Evolutionary conservation across 2,113 vertebrate genomes (phyloP).

Genomic region (Chloebia gouldiae): DNA sequence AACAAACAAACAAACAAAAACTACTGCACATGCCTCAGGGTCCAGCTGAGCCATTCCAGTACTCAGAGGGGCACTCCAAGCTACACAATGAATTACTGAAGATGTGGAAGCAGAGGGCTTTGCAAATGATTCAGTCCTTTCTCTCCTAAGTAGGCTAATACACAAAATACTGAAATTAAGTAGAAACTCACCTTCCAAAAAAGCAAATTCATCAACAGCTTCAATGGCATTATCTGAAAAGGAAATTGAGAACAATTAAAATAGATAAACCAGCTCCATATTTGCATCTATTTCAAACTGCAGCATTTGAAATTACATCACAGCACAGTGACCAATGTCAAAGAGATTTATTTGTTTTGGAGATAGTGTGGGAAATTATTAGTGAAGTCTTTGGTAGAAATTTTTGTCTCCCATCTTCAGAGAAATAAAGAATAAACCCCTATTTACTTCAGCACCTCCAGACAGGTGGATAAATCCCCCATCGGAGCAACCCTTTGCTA

Average conservation of each 20-base stretch:
- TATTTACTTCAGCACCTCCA: not conserved
- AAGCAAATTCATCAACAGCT: conserved; percentile 94
- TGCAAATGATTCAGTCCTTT: not conserved
- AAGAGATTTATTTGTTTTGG: not conserved
- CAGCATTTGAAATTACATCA: not conserved
- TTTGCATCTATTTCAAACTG: not conserved
- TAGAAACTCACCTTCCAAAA: conserved; percentile 88
- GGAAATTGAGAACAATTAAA: not conserved
- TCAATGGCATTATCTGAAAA: conserved; percentile 92
- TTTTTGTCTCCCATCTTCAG: not conserved
- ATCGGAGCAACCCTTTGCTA: not conserved
- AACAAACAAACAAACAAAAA: not conserved
- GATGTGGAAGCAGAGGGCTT: not conserved
- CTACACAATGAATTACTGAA: not conserved
- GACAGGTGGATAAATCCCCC: not conserved
- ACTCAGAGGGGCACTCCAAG: not conserved
- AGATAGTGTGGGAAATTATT: not conserved
- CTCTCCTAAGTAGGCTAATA: not conserved
- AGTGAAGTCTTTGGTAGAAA: not conserved
- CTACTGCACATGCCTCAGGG: rapidly evolving
- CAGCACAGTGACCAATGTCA: not conserved
- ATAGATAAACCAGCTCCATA: rapidly evolving
- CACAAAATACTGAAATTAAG: not conserved
- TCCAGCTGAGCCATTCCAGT: not conserved
- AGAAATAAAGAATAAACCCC: not conserved